Base-by-base conservation (phyloP, 2,888 invertebrate genomes). In the Junonia oenone region DNA sequence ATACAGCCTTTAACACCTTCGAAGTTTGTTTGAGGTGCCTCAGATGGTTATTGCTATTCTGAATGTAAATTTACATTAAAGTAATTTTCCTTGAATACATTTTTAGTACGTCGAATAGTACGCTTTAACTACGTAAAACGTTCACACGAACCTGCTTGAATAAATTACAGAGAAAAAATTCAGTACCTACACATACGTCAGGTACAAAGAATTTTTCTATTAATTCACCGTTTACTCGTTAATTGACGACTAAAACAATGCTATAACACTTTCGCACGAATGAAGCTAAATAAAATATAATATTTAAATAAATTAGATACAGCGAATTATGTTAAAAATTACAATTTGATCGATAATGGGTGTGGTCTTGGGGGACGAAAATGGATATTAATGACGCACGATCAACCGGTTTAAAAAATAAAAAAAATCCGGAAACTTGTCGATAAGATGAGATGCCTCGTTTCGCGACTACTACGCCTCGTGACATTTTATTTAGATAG, bases 401-500 rank as follows among this genome's bases (percentile, higher is more conserved):
- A 33, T 17, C 31, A 46, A 56, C 52, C 31, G 40, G 52, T 57
- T 59, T 51, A 45, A 15, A 27, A 38, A 35, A 19, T 40, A 11
- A 19, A 19, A 38, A 17, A 38, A 50, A 52, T 54, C 54, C 58
- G 61, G 58, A 58, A 58, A 58, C 33, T 46, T 51, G 40, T 51
- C 17, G 31, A 22, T 22, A 15, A 49, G 48, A 52, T 52, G 46
- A 56, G 35, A 47, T 40, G 37, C 38, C 19, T 31, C 31, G 48
- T 49, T 38, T 50, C 52, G 48, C 35, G 56, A 51, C 53, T 9
- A 45, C 40, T 47, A 50, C 33, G 38, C 22, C 14, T 38, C 40
- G 52, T 59, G 66, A 66, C 65, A 40, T 40, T 40, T 40, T 11
- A 63, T 64, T 64, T 64, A 45, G 59, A 58, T 56, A 52, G 58